A percentile compares a stretch with the other conserved stretches of the same genome.
phyloP scores from a whole-genome alignment of 2,888 invertebrate species.

The Drosophila mettleri region DNA sequence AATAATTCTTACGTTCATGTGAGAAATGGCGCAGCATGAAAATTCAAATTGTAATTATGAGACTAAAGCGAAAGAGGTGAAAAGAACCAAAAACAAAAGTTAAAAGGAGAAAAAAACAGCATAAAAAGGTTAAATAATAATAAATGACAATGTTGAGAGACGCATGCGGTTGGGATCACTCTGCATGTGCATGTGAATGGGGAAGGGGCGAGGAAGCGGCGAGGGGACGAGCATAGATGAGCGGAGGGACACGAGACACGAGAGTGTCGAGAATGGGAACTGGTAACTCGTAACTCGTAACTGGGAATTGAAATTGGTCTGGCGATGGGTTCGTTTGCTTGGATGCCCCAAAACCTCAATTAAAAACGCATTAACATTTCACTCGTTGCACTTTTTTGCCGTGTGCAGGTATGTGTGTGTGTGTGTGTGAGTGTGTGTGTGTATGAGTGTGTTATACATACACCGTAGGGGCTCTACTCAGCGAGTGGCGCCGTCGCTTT shows the following conservation, averaged over 20 bases:
- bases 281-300: constrained; percentile 15
- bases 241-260: constrained; percentile 13
- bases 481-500: constrained; percentile 73
- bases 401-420: constrained; percentile 16
- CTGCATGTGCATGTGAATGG: constrained; percentile 14
- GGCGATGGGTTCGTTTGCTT: constrained; percentile 55
- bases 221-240: neutral
- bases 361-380: constrained; percentile 83
- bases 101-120: constrained; percentile 20
- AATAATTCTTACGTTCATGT: constrained; percentile 43
- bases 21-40: constrained; percentile 69
- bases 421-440: constrained; percentile 26
- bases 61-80: constrained; percentile 33
- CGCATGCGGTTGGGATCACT: constrained; percentile 54
- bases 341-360: constrained; percentile 81
- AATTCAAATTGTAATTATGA: constrained; percentile 75
- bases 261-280: constrained; percentile 23
- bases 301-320: constrained; percentile 26
- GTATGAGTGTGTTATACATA: constrained; percentile 65
- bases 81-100: constrained; percentile 8
- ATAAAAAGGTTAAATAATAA: constrained; percentile 70
- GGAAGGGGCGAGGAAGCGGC: neutral
- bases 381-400: constrained; percentile 69
- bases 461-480: constrained; percentile 66
- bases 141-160: constrained; percentile 77